Evolutionary conservation across 2,797 vertebrate genomes (phyloP), one percentile per base, ranked within the genome.

Genomic region (Notolepis coatsorum): DNA sequence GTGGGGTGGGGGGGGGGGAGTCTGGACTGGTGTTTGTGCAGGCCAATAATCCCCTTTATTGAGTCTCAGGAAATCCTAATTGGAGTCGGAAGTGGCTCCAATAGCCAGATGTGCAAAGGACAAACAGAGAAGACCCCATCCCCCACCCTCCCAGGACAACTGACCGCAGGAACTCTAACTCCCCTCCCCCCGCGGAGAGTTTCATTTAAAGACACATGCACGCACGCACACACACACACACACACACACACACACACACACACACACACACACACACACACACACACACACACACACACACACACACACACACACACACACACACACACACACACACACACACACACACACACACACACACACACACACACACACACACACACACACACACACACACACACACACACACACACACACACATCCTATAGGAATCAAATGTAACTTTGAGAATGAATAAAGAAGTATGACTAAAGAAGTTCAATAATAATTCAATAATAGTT

Each of bases 41-140:
- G 75, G 59, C 83, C 71, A 84, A 87, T 91, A 89, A 92, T 86
- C 84, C 84, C 63, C 73, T 92, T 91, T 90, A 90, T 89, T 87
- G 81, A 80, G 72, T 86, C 86, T 88, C 85, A 91, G 86, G 90
- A 92, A 90, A 91, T 92, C 85, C 85, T 89, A 88, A 90, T 85
- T 90, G 84, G 77, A 91, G 77, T 86, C 73, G 79, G 86, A 92
- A 89, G 77, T 81, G 65, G 59, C 75, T 84, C 71, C 75, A 80
- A 81, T 74, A 79, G 75, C 77, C 89, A 92, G 86, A 92, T 91
- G 90, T 88, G 83, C 58, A 60, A 88, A 85, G n/a, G 79, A 84
- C 86, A 87, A 88, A 89, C 73, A 82, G 39, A 68, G 66, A 9
- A 8, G 38, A 73, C 66, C 61, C 51, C 59, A 46, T 68, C 80